Conservation (phyloP, 2,888 invertebrate genomes). For the Protodeltote pygarga region DNA sequence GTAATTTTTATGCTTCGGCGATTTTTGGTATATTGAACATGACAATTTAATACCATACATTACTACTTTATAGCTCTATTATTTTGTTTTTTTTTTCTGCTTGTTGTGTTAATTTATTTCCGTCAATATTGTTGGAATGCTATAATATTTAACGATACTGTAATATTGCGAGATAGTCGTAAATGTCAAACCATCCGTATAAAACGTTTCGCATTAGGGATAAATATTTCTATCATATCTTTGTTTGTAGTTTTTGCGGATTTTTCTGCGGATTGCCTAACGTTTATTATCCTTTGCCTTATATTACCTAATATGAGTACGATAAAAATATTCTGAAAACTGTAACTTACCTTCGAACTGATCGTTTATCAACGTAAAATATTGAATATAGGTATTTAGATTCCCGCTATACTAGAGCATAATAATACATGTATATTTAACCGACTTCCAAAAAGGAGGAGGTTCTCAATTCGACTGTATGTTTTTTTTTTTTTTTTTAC, state of each 20-base stretch:
- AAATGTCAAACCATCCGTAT: conserved; percentile 37
- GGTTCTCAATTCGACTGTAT: no score
- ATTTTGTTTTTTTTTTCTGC: no score
- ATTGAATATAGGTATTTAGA: conserved; percentile 1
- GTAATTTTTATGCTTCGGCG: no score
- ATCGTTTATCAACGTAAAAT: conserved; percentile 26
- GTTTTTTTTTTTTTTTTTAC: no score
- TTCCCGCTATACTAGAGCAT: no score
- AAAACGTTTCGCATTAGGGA: conserved; percentile 30
- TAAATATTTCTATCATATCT: conserved; percentile 47
- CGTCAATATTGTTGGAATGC: conserved; percentile 9
- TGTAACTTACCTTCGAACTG: conserved; percentile 18
- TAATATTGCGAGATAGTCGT: conserved; percentile 25
- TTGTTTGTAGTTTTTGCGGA: conserved; percentile 42
- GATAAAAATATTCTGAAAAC: conserved; percentile 40
- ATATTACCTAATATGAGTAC: conserved; percentile 18
- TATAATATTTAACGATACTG: conserved; percentile 11
- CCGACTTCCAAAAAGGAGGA: no score
- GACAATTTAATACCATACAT: no score
- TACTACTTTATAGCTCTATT: neutral
- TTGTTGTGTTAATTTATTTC: no score
- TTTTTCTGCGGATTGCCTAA: conserved; percentile 31
- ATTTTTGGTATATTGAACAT: no score
- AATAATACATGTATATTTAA: no score
- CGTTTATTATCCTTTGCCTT: conserved; percentile 37